Conservation (phyloP, 53 echinoderm and acorn worm genomes). For the Temnopleurus reevesii region DNA sequence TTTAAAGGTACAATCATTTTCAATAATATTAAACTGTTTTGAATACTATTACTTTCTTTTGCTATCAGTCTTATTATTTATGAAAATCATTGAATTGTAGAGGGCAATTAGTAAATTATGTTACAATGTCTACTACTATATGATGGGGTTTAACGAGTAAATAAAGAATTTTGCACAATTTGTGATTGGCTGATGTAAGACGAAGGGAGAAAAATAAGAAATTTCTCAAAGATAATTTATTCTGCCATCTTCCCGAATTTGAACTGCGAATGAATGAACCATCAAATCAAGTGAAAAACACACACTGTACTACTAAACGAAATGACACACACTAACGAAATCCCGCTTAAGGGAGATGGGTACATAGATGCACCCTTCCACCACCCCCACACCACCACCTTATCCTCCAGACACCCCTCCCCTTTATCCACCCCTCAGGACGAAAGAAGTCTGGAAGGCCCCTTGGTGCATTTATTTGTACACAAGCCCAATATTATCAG, state of each 20-base stretch:
- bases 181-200: neutral
- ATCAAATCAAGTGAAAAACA: conserved; percentile 29
- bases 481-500: conserved; percentile 8
- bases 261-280: neutral
- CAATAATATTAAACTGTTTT: too few relatives aligned
- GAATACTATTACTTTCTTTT: too few relatives aligned
- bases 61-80: too few relatives aligned
- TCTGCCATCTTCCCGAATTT: neutral
- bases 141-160: too few relatives aligned
- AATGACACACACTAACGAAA: neutral
- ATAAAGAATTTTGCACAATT: too few relatives aligned
- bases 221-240: neutral
- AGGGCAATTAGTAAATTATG: too few relatives aligned
- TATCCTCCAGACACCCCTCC: neutral
- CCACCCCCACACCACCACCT: too few relatives aligned
- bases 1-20: too few relatives aligned
- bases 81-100: too few relatives aligned
- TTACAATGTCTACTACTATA: too few relatives aligned
- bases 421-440: neutral
- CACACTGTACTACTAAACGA: neutral
- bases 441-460: neutral
- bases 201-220: neutral
- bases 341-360: neutral
- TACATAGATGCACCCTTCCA: neutral
- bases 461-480: neutral